These are phyloP conservation scores for Philotrypesis tridentata DNA, from an alignment of 1,140 invertebrate genomes.

Conservation along the genomic window DNA sequence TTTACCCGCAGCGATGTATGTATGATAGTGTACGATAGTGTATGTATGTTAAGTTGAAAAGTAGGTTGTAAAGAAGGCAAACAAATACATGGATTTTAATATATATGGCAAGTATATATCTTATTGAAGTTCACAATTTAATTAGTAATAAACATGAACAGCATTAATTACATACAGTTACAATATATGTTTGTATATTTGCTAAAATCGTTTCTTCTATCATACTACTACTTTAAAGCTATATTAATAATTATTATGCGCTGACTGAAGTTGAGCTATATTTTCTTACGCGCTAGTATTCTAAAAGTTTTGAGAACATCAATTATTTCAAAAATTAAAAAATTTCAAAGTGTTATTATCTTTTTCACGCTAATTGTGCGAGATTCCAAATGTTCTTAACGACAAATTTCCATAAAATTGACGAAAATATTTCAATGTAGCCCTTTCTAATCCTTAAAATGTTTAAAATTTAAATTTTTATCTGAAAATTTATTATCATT, in stretches of 20 bases:
- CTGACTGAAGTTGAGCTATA: conserved; percentile 28
- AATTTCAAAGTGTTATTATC: too few species aligned
- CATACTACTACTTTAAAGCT: background rate
- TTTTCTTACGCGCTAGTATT: background rate
- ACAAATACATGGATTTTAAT: background rate
- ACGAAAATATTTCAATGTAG: background rate
- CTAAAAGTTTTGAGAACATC: background rate
- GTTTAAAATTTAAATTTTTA: background rate
- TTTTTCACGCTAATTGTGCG: too few species aligned
- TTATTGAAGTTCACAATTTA: conserved; percentile 32
- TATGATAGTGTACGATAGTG: too few species aligned
- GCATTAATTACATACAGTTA: conserved; percentile 21
- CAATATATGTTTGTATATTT: background rate
- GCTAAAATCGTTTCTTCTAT: background rate
- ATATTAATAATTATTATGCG: background rate
- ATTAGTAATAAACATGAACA: conserved; percentile 20
- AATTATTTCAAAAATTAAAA: too few species aligned
- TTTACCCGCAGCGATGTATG: too few species aligned
- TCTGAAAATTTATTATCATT: background rate
- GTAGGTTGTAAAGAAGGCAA: too few species aligned
- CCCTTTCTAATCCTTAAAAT: background rate
- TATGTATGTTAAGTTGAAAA: background rate
- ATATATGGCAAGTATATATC: conserved; percentile 1
- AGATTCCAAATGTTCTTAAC: too few species aligned
- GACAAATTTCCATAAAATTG: background rate